Evolutionary conservation across 2,888 invertebrate species (phyloP), one percentile per base, ranked within the genome.

Genomic region (Elegia similella): DNA sequence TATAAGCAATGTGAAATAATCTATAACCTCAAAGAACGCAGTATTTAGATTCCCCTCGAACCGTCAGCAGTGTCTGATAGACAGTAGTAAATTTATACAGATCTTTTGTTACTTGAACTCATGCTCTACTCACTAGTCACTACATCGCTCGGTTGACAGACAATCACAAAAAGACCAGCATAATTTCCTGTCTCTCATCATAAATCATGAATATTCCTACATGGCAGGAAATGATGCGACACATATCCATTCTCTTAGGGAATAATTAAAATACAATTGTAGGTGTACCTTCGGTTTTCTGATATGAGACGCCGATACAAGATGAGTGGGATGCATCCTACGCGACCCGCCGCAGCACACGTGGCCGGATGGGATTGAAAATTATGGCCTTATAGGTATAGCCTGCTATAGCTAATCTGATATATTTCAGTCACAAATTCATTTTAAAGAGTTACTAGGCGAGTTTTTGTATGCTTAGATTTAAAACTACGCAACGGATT

Each of bases 311-410:
- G 16, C 7, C 29, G 15, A 44, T 10, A 15, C 8, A 16, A 44
- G 46, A 12, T 55, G 54, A 32, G 54, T 55, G 54, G 54, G 54
- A 16, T 47, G 17, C 61, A 29, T 12, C 60, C 66, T 62, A 60
- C 62, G 62, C 55, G 59, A 42, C 15, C 23, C 12, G 1, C 8
- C 7, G 60, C 55, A 58, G 13, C 42, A 59, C 65, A 70, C 67
- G 66, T 67, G 66, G 62, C 67, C 70, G 68, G 70, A 70, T 70
- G 67, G 56, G 62, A 63, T 61, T 57, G 47, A 46, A 59, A 57
- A 59, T 63, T 61, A 42, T 10, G 17, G 38, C 10, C 23, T 52
- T 52, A 52, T 48, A n/a, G n/a, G n/a, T n/a, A 17, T 30, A n/a
- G 29, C 13, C 8, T 32, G 38, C 38, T 38, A 6, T 38, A 10